Percentiles rank a stretch among this genome's conserved stretches.
Conservation (phyloP, 2,797 vertebrate genomes). For the Scyliorhinus canicula region DNA sequence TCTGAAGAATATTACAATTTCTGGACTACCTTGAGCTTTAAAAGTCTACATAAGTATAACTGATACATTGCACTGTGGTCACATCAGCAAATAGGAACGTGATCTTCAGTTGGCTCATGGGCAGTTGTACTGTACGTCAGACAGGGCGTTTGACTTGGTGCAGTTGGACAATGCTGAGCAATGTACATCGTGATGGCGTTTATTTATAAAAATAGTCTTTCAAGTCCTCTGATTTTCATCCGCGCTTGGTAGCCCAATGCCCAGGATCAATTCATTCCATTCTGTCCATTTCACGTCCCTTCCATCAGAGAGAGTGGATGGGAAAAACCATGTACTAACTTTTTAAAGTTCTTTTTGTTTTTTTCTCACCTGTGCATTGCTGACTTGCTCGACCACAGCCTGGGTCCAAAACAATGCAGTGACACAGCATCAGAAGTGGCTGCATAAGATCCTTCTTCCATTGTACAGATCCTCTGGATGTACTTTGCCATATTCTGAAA, state of each 20-base stretch:
- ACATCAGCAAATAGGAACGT: neutral
- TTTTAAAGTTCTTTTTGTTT: neutral
- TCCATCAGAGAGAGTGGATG: too few species aligned
- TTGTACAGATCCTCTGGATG: neutral
- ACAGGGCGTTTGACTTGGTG: neutral
- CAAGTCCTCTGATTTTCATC: neutral
- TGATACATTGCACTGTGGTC: neutral
- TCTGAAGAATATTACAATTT: neutral
- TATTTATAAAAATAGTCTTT: neutral
- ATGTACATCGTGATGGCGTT: too few species aligned
- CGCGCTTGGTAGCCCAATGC: neutral
- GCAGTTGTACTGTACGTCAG: neutral
- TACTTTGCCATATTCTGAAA: neutral
- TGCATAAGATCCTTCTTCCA: neutral
- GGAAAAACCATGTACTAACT: too few species aligned
- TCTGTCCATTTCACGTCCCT: neutral
- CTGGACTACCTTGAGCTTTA: neutral
- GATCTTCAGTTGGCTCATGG: neutral
- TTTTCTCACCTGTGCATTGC: neutral
- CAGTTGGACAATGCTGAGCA: neutral
- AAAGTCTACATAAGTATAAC: neutral
- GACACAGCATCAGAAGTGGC: too few species aligned
- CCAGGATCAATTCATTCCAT: neutral
- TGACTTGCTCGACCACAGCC: neutral
- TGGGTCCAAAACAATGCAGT: neutral